Evolutionary conservation across 2,888 invertebrate genomes (phyloP).

Genomic region (Drosophila nigricruria): DNA sequence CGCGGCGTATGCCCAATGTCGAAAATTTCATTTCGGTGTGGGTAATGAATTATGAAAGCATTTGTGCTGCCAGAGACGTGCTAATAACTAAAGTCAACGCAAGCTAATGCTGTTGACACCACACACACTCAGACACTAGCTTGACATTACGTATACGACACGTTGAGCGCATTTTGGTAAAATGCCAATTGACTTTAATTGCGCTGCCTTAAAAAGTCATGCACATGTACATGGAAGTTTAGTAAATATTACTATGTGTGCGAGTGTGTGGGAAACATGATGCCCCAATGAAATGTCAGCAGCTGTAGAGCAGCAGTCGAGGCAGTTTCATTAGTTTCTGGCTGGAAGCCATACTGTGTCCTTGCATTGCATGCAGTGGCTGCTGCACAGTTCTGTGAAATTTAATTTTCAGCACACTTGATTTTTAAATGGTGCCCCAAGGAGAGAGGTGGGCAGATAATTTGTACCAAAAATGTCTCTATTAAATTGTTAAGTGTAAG

Average conservation of each 20-base stretch:
- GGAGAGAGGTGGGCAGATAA: constrained; percentile 7
- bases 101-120: constrained; percentile 59
- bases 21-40: constrained; percentile 11
- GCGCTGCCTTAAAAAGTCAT: constrained; percentile 65
- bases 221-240: constrained; percentile 31
- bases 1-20: constrained; percentile 41
- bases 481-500: constrained; percentile 62
- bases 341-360: constrained; percentile 59
- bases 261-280: constrained; percentile 35
- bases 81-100: constrained; percentile 65
- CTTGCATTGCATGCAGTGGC: constrained; percentile 55
- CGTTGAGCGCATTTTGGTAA: constrained; percentile 69
- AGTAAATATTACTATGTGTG: constrained; percentile 1
- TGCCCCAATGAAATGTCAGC: constrained; percentile 44
- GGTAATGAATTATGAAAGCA: constrained; percentile 60
- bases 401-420: constrained; percentile 74
- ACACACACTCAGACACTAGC: constrained; percentile 12
- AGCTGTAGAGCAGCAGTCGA: constrained; percentile 13
- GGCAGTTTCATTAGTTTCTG: constrained; percentile 69
- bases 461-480: constrained; percentile 74
- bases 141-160: constrained; percentile 68
- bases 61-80: constrained; percentile 43
- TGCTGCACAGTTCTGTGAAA: constrained; percentile 38
- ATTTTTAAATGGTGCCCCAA: constrained; percentile 54
- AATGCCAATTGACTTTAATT: constrained; percentile 81